phyloP scores from a whole-genome alignment of 1,140 invertebrate genomes.

The Augochlora pura region DNA sequence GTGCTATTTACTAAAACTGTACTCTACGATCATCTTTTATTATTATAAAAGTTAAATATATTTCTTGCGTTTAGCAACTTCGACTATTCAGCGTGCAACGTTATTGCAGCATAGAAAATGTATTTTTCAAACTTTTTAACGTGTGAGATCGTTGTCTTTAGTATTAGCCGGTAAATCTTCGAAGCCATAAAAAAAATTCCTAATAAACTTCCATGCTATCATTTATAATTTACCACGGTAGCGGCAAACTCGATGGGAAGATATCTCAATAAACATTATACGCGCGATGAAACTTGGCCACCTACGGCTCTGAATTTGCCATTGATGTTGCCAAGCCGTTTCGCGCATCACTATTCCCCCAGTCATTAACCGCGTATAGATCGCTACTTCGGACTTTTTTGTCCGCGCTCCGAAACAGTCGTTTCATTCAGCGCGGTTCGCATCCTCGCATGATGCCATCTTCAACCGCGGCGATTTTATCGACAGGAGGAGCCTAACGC shows the following conservation, averaged over 20 bases:
- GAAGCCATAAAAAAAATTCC: not conserved
- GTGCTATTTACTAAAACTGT: no score
- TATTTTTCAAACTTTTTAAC: no score
- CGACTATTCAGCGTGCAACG: no score
- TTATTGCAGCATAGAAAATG: no score
- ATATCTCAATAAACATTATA: not conserved
- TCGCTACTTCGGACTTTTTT: constrained; percentile 14
- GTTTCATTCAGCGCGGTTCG: constrained; percentile 47
- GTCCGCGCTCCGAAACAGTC: constrained; percentile 43
- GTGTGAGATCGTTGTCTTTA: no score
- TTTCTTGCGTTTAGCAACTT: no score
- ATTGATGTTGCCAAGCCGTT: constrained; percentile 35
- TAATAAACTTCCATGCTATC: not conserved
- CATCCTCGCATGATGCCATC: not conserved
- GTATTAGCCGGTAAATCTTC: no score
- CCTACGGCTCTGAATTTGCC: not conserved
- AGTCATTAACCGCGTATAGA: constrained; percentile 28
- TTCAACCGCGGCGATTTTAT: constrained; percentile 47
- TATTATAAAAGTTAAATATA: no score
- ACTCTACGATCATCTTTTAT: no score
- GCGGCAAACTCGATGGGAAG: not conserved
- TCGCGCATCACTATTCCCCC: constrained; percentile 31
- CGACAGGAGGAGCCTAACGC: constrained; percentile 25
- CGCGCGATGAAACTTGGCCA: not conserved
- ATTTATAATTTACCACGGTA: not conserved